Base-by-base conservation (phyloP, 2,888 invertebrate genomes). In the Saturnia pavonia region DNA sequence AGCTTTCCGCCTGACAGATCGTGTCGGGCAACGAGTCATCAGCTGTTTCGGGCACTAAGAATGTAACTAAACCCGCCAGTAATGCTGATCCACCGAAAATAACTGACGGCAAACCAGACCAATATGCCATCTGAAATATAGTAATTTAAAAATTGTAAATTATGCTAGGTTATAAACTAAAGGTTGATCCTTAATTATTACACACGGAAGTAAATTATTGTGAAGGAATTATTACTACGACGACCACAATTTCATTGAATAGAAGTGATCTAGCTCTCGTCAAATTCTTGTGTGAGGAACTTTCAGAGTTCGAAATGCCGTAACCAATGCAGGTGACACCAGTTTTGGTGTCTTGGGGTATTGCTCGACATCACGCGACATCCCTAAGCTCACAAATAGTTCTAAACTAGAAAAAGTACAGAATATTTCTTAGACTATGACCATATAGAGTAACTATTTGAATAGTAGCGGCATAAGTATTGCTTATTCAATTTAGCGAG, bases 61-160 rank as follows among this genome's bases (percentile, higher is more conserved):
- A 85, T 0, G 91, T 91, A 0, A 87, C 76, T 1, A 88, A 67
- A 0, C 89, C 90, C 1, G 87, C 91, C 16, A 89, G 48, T 0
- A 91, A 73, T 0, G 91, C 85, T 2, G 81, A 74, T 0, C 82
- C 72, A 0, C 92, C 91, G 69, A 92, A 91, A 1, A 88, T 74
- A 1, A 91, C 67, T 0, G 91, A 84, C 0, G 92, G 91, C 0
- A 92, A 77, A n/a, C 91, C 92, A 2, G 77, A 73, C 90, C 92
- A 91, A 76, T 88, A 90, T 6, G 78, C 77, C 74, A 87, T 83
- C 91, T 91, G 83, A 67, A 85, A 86, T 40, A n/a, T 8, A 43
- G 16, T 7, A 14, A 7, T n/a, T 42, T 34, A 34, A 34, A 34
- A 34, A 4, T n/a, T n/a, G n/a, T n/a, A n/a, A n/a, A n/a, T n/a